Base-by-base conservation (phyloP, 2,888 invertebrate species). In the Chironomus riparius region DNA sequence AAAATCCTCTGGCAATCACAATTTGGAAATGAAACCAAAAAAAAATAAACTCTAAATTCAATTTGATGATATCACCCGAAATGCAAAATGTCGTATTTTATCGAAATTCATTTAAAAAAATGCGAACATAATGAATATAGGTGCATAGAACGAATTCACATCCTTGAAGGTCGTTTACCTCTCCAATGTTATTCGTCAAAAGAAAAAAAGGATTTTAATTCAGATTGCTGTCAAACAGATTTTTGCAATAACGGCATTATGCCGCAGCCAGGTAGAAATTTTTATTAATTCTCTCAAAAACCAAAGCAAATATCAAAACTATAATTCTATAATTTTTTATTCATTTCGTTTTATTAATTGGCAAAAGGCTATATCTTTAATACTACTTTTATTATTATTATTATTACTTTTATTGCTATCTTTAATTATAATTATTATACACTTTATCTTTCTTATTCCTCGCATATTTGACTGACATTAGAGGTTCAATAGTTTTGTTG, bases 221-320 rank as follows among this genome's bases (percentile, higher is more conserved):
- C 84, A 80, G 80, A 82, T 79, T 84, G 84, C 83, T 84, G 84
- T 82, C 81, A 80, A 78, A 81, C 80, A 79, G 84, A 84, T 81
- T 84, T 82, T 82, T 85, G 84, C 83, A 85, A 85, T 82, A 13
- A 18, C 65, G 21, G 21, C 65, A 22, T 65, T 13, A 21, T 65
- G 65, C 65, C 65, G 18, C 56, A 56, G 56, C 56, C 56, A 56
- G 56, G 56, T 56, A 56, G 56, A 56, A 56, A 56, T 56, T 38
- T 38, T 56, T 56, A 4, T 38, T 38, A 18, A 56, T 15, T 56
- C 38, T 28, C 56, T 56, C 56, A 15, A 56, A 18, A 56, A 24
- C 2, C 38, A 38, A 38, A 38, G 38, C 38, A 38, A 38, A 38
- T 38, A 10, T 38, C 38, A 38, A 38, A 38, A 38, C 38, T 38